A percentile compares a stretch with the other conserved stretches of the same genome.
Conservation (phyloP, 2,797 vertebrate genomes). For the Schizopygopsis malacanthus region DNA sequence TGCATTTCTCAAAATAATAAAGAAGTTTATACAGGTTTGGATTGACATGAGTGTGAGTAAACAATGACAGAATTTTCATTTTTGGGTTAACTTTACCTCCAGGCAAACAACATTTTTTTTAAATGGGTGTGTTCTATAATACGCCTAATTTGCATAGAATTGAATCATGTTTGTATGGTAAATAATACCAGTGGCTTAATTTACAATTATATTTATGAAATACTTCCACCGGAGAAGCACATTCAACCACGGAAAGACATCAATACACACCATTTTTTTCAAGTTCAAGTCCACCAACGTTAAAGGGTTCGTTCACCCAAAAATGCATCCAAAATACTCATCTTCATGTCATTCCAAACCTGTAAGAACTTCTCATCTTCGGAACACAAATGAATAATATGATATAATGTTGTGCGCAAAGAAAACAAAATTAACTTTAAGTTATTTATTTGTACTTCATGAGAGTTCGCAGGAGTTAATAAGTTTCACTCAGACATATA, state of each 20-base stretch:
- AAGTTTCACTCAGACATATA: too few relatives aligned
- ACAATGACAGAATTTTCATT: not conserved
- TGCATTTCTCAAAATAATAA: not conserved
- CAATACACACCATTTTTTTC: too few relatives aligned
- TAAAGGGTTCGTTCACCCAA: too few relatives aligned
- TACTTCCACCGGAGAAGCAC: not conserved
- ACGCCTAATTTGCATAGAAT: not conserved
- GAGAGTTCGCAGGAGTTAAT: not conserved
- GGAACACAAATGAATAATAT: not conserved
- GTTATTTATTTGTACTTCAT: not conserved
- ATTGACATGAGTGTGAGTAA: too few relatives aligned
- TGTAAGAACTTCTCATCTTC: too few relatives aligned
- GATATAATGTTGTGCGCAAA: too few relatives aligned
- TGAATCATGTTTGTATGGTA: not conserved
- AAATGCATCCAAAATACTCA: too few relatives aligned
- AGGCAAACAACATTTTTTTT: not conserved
- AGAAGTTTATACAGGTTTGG: not conserved
- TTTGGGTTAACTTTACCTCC: not conserved
- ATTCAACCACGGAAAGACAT: too few relatives aligned
- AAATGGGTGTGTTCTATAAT: not conserved
- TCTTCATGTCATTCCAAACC: too few relatives aligned
- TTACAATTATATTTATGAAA: not conserved
- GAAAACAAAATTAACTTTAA: not conserved
- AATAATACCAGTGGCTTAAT: not conserved
- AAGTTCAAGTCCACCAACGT: too few relatives aligned